phyloP scores from a whole-genome alignment of 2,113 vertebrate species.

The Echinops telfairi region DNA sequence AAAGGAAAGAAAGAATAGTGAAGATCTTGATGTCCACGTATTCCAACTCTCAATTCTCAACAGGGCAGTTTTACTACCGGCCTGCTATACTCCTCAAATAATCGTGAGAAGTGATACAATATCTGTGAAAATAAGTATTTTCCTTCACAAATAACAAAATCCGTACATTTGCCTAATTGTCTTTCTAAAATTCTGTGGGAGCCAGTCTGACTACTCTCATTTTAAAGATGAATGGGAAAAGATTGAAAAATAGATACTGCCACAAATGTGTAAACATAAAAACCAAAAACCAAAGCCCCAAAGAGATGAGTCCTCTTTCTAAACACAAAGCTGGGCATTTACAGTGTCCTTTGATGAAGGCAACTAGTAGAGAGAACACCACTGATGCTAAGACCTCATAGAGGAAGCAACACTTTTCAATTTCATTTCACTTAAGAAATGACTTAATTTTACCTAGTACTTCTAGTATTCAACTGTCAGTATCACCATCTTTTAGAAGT shows the following conservation, averaged over 20 bases:
- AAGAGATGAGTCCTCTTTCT: fast-evolving
- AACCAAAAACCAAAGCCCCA: not conserved
- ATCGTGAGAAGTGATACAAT: not conserved
- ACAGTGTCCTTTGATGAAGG: constrained; percentile 1
- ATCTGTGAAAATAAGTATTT: not conserved
- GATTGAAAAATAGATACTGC: not conserved
- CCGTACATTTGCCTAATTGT: not conserved
- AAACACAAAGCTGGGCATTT: not conserved
- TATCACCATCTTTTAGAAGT: constrained; percentile 19
- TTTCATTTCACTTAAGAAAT: not conserved
- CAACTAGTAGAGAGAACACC: constrained; percentile 11
- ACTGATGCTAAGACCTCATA: not conserved
- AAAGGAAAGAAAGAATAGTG: not conserved
- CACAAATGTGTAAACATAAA: not conserved
- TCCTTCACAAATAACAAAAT: not conserved
- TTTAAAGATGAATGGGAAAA: not conserved
- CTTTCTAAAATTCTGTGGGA: not conserved
- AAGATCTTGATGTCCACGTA: not conserved
- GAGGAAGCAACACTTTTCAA: not conserved
- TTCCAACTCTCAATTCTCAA: not conserved
- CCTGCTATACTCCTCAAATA: constrained; percentile 5
- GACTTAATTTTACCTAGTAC: not conserved
- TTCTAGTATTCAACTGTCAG: not conserved
- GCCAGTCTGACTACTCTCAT: not conserved
- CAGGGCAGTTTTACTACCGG: not conserved